Evolutionary conservation across 1,140 invertebrate species (phyloP).

Genomic region (Cotesia typhae): DNA sequence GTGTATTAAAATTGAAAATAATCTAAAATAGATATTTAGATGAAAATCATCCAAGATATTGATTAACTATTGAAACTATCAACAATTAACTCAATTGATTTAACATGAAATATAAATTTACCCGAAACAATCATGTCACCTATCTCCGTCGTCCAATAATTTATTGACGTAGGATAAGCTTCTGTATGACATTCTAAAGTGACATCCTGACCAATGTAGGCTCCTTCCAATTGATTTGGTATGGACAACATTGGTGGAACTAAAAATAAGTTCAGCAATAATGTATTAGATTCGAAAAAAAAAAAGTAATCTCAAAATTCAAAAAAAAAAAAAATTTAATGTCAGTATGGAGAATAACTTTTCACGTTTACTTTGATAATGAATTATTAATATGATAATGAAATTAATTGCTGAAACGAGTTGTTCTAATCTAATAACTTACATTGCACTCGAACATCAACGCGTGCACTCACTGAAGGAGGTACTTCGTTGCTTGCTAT

Average conservation of each 20-base stretch:
- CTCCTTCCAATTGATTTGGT: constrained; percentile 84
- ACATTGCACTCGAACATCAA: constrained; percentile 88
- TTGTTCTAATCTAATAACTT: constrained; percentile 65
- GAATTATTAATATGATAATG: no score
- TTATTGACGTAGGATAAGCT: constrained; percentile 87
- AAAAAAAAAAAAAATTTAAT: no score
- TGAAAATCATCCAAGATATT: constrained; percentile 1
- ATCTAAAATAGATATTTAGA: no score
- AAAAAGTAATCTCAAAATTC: no score
- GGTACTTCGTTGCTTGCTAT: constrained; percentile 88
- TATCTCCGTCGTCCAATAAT: constrained; percentile 86
- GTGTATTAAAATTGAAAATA: no score
- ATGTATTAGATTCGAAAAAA: no score
- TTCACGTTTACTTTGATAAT: no score
- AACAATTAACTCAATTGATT: constrained; percentile 14
- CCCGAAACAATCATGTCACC: constrained; percentile 90
- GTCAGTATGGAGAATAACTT: no score
- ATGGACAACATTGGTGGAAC: constrained; percentile 90
- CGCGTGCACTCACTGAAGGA: constrained; percentile 85
- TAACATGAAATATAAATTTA: constrained; percentile 66
- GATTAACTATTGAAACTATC: background rate
- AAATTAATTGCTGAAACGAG: background rate
- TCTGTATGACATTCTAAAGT: constrained; percentile 86
- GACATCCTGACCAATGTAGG: constrained; percentile 83
- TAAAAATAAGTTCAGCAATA: constrained; percentile 52